Evolutionary conservation across 2,113 vertebrate species (phyloP), one percentile per base, ranked within the genome.

Genomic region (Syngnathus floridae): DNA sequence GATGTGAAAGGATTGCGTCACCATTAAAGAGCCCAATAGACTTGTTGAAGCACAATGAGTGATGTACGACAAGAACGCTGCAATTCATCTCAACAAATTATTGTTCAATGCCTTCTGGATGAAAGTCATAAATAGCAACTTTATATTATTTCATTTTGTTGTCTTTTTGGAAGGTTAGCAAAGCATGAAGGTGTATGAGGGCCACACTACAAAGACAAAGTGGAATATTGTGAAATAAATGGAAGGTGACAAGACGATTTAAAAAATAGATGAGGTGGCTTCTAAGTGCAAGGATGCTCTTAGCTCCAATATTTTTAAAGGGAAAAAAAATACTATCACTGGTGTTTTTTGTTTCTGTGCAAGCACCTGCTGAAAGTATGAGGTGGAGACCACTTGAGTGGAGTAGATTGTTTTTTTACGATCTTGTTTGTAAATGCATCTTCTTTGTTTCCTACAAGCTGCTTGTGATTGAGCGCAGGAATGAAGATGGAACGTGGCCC

Each of bases 401-500:
- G 46, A 48, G 7, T 38, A 21, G 7, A 58, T 58, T 9, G 36
- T 3, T 59, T 17, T 2, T 67, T 10, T 31, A 45, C 21, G 22
- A 17, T 37, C 40, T 62, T 67, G 13, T 49, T 22, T 76, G 64
- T 79, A 11, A 31, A 83, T 26, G 22, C 21, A 13, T 36, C 45
- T 72, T 68, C 37, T 75, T 76, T 90, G 60, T 16, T 21, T 66
- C 59, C 77, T 69, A 31, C 26, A 83, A 99, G 97, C 90, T 97
- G 72, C 90, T 99, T 80, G 92, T 98, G 63, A 97, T 98, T 83
- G 97, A 99, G 84, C 92, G 91, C 73, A 97, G 92, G 84, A 98
- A 95, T 76, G 94, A 96, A 76, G 95, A 99, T 84, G 97, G 95
- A 65, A 93, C 93, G 0, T 99, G 97, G 95, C 95, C 96, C 55